phyloP scores from a whole-genome alignment of 1,140 invertebrate species.

The Zaprionus tsacasi region DNA sequence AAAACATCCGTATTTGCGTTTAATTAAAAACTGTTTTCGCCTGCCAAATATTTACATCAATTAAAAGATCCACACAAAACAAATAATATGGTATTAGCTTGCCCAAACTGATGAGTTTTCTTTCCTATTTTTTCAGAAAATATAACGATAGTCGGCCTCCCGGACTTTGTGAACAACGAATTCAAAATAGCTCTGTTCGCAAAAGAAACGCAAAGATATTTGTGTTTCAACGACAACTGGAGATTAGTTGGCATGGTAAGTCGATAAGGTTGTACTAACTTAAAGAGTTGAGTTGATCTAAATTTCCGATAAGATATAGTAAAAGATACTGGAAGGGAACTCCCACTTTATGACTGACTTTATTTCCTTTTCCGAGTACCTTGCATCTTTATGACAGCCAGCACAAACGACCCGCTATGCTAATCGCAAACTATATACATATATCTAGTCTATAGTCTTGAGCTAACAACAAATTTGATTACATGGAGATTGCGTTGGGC shows the following conservation, averaged over 20 bases:
- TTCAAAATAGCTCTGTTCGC: constrained; percentile 84
- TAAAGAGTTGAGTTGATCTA: neutral
- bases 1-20: constrained; percentile 59
- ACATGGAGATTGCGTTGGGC: constrained; percentile 29
- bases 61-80: constrained; percentile 34
- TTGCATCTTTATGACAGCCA: constrained; percentile 36
- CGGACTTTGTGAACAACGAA: constrained; percentile 80
- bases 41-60: constrained; percentile 70
- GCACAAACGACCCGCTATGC: constrained; percentile 30
- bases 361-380: constrained; percentile 24
- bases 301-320: neutral
- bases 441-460: constrained; percentile 1
- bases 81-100: constrained; percentile 4
- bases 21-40: constrained; percentile 74
- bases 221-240: constrained; percentile 84
- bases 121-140: constrained; percentile 72
- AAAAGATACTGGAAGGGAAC: neutral
- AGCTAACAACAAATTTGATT: constrained; percentile 38
- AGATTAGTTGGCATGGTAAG: constrained; percentile 84
- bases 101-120: constrained; percentile 38
- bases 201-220: constrained; percentile 84
- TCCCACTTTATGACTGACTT: neutral
- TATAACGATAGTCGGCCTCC: constrained; percentile 84
- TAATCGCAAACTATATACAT: constrained; percentile 7
- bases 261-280: constrained; percentile 17